Evolutionary conservation across 2,797 vertebrate genomes (phyloP).

Genomic region (Monodelphis domestica): DNA sequence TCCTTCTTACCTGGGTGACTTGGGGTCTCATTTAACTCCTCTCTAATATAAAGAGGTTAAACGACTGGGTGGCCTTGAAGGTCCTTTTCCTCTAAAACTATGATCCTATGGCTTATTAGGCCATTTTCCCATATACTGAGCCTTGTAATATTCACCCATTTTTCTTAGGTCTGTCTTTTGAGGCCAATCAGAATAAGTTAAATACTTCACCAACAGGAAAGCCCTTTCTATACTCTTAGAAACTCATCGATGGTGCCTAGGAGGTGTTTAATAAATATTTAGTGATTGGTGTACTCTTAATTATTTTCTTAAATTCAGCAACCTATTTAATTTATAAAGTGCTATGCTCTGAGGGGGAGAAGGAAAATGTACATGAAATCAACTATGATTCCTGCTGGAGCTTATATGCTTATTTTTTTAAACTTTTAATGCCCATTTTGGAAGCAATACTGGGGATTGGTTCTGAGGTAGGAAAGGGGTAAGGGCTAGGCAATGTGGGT

Average conservation of each 20-base stretch:
- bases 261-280: background rate
- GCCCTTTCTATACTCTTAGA: background rate
- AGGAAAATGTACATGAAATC: background rate
- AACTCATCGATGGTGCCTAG: background rate
- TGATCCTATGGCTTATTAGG: background rate
- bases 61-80: background rate
- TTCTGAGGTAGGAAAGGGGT: too few species aligned
- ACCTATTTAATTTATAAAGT: background rate
- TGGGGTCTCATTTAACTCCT: background rate
- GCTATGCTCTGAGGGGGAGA: background rate
- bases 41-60: background rate
- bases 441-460: too few species aligned
- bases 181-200: background rate
- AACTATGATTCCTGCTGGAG: background rate
- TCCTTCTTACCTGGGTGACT: background rate
- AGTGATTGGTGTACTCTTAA: background rate
- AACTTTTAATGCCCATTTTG: too few species aligned
- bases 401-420: background rate
- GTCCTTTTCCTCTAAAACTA: background rate
- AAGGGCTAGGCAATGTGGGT: too few species aligned
- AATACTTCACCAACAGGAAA: background rate
- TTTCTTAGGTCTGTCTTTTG: background rate
- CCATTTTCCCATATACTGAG: background rate
- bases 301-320: background rate
- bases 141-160: background rate